Conservation (phyloP, 2,797 vertebrate genomes). For the Poeciliopsis gracilis region DNA sequence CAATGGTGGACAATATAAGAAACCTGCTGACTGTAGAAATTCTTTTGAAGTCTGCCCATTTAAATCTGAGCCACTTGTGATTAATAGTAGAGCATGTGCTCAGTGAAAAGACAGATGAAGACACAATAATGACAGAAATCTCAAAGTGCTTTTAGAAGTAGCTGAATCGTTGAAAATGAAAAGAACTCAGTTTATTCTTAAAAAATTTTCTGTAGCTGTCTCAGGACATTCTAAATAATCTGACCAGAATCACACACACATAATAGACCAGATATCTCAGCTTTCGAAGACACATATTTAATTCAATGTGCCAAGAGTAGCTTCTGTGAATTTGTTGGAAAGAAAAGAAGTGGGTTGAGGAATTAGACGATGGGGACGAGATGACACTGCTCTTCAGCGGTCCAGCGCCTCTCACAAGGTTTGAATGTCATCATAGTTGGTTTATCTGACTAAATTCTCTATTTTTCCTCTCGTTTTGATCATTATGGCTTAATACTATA, state of each 20-base stretch:
- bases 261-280: background rate
- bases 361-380: background rate
- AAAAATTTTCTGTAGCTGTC: background rate
- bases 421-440: background rate
- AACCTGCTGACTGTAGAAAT: slow-evolving; percentile 50
- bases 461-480: background rate
- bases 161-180: background rate
- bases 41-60: slow-evolving; percentile 31
- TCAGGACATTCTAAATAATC: background rate
- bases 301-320: background rate
- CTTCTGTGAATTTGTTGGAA: background rate
- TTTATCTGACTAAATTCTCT: background rate
- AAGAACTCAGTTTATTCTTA: background rate
- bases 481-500: background rate
- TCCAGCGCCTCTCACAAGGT: background rate
- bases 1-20: slow-evolving; percentile 32
- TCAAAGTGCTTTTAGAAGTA: slow-evolving; percentile 8
- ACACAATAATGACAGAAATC: slow-evolving; percentile 18
- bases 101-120: slow-evolving; percentile 34
- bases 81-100: slow-evolving; percentile 39
- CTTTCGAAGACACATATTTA: background rate
- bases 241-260: background rate
- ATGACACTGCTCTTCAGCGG: background rate
- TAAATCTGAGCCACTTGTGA: slow-evolving; percentile 28
- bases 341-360: background rate